phyloP scores from a whole-genome alignment of 2,888 invertebrate species.

The Gnatocerus cornutus region DNA sequence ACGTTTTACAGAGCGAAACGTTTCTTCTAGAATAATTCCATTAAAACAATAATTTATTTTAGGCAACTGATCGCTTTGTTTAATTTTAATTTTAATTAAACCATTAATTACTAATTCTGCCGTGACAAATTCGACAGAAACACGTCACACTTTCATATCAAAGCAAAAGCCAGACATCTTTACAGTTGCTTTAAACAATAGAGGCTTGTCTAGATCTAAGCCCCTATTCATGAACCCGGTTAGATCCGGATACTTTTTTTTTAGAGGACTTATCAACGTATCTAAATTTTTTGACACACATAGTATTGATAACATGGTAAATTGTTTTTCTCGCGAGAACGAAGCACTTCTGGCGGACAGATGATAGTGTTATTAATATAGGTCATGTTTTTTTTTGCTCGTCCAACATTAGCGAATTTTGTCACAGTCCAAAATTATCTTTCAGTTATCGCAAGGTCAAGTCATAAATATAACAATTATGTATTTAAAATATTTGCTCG shows the following conservation, averaged over 20 bases:
- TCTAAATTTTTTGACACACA: neutral
- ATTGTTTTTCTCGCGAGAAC: conserved; percentile 8
- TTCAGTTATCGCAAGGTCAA: conserved; percentile 1
- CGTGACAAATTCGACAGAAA: too few relatives aligned
- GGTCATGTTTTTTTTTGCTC: conserved; percentile 10
- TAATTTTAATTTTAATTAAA: too few relatives aligned
- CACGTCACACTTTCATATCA: too few relatives aligned
- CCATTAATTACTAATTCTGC: neutral
- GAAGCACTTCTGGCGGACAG: neutral
- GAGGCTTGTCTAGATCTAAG: too few relatives aligned
- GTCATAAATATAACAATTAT: neutral
- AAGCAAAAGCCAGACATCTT: too few relatives aligned
- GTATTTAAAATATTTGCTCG: conserved; percentile 2
- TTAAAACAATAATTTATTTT: too few relatives aligned
- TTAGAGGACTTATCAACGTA: neutral
- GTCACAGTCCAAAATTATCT: conserved; percentile 1
- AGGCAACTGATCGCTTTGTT: too few relatives aligned
- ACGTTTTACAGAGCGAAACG: too few relatives aligned
- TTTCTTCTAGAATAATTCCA: too few relatives aligned
- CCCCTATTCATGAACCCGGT: neutral
- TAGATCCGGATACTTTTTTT: conserved; percentile 9
- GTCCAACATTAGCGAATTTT: neutral
- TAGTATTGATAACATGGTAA: conserved; percentile 6
- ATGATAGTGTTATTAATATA: conserved; percentile 6
- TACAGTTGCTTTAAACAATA: too few relatives aligned